Conservation (phyloP, 2,113 vertebrate genomes). For the Ancistrus triradiatus region DNA sequence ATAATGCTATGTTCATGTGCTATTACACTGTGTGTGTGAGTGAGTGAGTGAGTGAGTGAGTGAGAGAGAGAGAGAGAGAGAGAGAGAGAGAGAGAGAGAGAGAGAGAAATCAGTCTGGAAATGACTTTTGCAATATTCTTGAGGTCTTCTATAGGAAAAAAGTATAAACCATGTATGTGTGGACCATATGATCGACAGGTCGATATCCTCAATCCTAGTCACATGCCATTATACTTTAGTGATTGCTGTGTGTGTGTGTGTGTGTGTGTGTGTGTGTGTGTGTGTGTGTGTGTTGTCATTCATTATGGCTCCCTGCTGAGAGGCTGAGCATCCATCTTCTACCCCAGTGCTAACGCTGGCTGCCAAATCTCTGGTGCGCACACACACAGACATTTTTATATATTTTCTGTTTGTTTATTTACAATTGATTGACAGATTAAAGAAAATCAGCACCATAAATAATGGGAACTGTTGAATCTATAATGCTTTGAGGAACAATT, state of each 20-base stretch:
- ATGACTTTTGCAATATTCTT: conserved; percentile 1
- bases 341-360: conserved; percentile 12
- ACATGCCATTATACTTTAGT: conserved; percentile 28
- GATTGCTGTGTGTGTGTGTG: conserved; percentile 16
- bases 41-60: no score
- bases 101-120: not conserved
- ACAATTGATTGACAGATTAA: no score
- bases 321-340: conserved; percentile 36
- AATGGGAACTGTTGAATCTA: no score
- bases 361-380: conserved; percentile 20
- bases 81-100: not conserved
- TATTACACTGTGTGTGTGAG: no score
- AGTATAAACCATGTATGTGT: conserved; percentile 1
- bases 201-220: conserved; percentile 18
- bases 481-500: no score
- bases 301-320: conserved; percentile 37
- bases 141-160: not conserved
- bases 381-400: no score
- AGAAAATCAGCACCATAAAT: no score
- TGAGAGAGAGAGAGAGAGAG: not conserved
- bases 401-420: no score
- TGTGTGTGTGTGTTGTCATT: conserved; percentile 16
- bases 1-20: no score
- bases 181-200: conserved; percentile 24
- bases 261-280: conserved; percentile 19